These are phyloP conservation scores for Tokudaia muenninki DNA, from an alignment of 2,797 vertebrate genomes.

Conservation along the genomic window DNA sequence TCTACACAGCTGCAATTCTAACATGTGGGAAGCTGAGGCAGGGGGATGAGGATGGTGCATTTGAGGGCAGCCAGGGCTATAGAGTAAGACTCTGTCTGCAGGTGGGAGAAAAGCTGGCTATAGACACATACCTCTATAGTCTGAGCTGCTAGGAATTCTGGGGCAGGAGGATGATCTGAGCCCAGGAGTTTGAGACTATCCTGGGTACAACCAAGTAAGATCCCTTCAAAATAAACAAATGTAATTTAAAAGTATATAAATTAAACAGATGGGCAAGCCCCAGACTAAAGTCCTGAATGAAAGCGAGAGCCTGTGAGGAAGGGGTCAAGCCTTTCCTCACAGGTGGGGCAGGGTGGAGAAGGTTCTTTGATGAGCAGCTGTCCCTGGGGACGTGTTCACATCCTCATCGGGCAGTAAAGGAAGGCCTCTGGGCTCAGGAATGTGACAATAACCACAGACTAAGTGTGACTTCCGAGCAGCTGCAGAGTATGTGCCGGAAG, in stretches of 20 bases:
- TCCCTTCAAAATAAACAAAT: not conserved
- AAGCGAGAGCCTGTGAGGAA: rapidly evolving
- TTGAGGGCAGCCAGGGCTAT: not conserved
- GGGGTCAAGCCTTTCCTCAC: not conserved
- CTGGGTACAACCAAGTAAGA: not conserved
- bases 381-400: not conserved
- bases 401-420: not conserved
- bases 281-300: not conserved
- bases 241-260: not conserved
- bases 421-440: not conserved
- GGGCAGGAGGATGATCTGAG: not conserved
- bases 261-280: not conserved
- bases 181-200: not conserved
- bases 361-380: not conserved
- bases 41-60: not conserved
- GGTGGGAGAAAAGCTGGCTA: not conserved
- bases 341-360: not conserved
- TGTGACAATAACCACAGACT: not conserved
- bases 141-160: not conserved
- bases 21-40: not conserved
- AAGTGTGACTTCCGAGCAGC: rapidly evolving
- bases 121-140: not conserved
- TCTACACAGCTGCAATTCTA: not conserved
- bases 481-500: not conserved
- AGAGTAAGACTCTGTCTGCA: not conserved